Evolutionary conservation across 1,140 invertebrate genomes (phyloP).

Genomic region (Plectrocnemia conspersa): DNA sequence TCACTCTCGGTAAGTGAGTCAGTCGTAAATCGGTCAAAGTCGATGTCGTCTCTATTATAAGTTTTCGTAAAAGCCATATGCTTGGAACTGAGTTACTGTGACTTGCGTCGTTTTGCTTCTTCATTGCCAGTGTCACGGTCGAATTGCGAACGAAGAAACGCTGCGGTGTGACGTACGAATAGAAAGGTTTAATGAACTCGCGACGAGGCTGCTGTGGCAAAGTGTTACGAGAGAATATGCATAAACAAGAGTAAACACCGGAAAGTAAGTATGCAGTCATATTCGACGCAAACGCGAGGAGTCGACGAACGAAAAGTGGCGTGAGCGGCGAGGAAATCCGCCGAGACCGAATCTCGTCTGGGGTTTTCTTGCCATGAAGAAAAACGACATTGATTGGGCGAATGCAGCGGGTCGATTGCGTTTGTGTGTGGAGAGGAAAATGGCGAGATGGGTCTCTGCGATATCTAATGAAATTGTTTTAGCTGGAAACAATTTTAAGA

Average conservation of each 20-base stretch:
- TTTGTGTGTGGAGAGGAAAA: too few relatives aligned
- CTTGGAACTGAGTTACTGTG: background rate
- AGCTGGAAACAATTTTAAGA: too few relatives aligned
- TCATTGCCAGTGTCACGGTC: background rate
- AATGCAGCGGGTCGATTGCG: too few relatives aligned
- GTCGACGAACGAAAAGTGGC: background rate
- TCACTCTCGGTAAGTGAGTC: slow-evolving; percentile 19
- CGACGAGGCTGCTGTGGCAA: slow-evolving; percentile 13
- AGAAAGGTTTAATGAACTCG: slow-evolving; percentile 27
- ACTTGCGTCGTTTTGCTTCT: background rate
- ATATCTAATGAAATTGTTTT: too few relatives aligned
- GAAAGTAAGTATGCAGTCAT: slow-evolving; percentile 14
- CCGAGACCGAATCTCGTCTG: too few relatives aligned
- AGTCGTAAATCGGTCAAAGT: background rate
- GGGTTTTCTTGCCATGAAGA: too few relatives aligned
- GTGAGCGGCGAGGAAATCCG: background rate
- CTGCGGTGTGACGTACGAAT: slow-evolving; percentile 28
- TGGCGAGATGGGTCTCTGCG: too few relatives aligned
- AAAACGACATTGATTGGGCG: too few relatives aligned
- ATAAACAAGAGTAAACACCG: slow-evolving; percentile 24
- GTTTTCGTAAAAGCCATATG: background rate
- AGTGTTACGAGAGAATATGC: slow-evolving; percentile 27
- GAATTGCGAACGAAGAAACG: slow-evolving; percentile 30
- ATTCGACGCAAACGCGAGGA: background rate
- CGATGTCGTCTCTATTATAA: background rate